Evolutionary conservation across 2,113 vertebrate species (phyloP).

Genomic region (Chaenogobius annularis): DNA sequence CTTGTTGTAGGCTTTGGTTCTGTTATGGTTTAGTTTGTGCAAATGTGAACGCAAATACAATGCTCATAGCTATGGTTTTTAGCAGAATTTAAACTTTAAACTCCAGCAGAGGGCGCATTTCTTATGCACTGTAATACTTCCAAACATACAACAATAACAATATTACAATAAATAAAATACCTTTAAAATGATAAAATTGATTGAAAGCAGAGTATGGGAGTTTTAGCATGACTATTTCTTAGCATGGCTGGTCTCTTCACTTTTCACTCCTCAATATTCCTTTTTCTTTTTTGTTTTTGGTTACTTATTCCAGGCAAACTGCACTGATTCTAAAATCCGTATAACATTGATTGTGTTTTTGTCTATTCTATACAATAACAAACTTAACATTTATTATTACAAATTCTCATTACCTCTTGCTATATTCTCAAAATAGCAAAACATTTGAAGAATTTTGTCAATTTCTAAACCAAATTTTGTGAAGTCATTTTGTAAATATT

Average conservation of each 20-base stretch:
- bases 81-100: background rate
- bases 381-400: background rate
- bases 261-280: background rate
- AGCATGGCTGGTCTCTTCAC: no score
- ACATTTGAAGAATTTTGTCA: background rate
- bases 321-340: background rate
- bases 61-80: background rate
- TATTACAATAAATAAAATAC: background rate
- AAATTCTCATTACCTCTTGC: constrained; percentile 8
- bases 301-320: background rate
- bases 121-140: background rate
- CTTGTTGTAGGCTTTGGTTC: background rate
- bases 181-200: no score
- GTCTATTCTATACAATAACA: background rate
- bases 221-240: no score
- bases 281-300: background rate
- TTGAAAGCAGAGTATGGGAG: no score
- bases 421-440: constrained; percentile 12
- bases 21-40: background rate
- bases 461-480: constrained; percentile 22
- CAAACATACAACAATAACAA: background rate
- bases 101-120: background rate
- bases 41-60: background rate
- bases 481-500: constrained; percentile 71
- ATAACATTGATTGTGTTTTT: background rate